phyloP scores from a whole-genome alignment of 2,113 vertebrate species.

The Marmota flaviventris region DNA sequence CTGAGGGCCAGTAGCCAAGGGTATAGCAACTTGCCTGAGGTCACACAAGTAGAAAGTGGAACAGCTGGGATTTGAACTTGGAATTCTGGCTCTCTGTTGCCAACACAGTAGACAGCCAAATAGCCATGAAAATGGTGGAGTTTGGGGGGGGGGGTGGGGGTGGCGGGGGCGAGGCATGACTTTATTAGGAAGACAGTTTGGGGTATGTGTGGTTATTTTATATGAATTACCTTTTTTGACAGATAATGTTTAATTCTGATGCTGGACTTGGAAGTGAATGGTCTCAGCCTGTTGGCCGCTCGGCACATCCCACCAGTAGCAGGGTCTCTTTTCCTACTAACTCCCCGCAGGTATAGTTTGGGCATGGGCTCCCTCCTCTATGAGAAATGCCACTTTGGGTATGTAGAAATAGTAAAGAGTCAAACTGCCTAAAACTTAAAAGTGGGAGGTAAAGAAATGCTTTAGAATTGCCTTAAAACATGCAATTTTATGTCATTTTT shows the following conservation, averaged over 20 bases:
- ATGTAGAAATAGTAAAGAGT: background rate
- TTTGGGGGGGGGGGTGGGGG: background rate
- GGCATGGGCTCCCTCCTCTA: background rate
- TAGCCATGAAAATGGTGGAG: background rate
- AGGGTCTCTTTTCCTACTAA: background rate
- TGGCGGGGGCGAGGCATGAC: background rate
- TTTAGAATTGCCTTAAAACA: slow-evolving; percentile 44
- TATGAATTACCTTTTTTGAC: background rate
- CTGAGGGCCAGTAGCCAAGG: background rate
- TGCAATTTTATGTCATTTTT: slow-evolving; percentile 23
- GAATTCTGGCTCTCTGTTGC: background rate
- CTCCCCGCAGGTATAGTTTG: background rate
- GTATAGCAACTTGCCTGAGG: background rate
- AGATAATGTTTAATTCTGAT: background rate
- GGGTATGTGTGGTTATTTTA: background rate
- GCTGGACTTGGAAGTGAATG: background rate
- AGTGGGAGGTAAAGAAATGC: slow-evolving; percentile 15
- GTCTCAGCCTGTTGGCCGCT: background rate
- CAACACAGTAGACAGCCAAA: background rate
- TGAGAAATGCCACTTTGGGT: background rate
- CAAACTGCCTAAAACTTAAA: background rate
- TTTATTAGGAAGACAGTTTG: background rate
- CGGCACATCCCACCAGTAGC: background rate
- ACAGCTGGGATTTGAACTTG: background rate
- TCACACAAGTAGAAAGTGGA: background rate